Conservation (phyloP, 2,888 invertebrate species). For the Seladonia tumulorum region DNA sequence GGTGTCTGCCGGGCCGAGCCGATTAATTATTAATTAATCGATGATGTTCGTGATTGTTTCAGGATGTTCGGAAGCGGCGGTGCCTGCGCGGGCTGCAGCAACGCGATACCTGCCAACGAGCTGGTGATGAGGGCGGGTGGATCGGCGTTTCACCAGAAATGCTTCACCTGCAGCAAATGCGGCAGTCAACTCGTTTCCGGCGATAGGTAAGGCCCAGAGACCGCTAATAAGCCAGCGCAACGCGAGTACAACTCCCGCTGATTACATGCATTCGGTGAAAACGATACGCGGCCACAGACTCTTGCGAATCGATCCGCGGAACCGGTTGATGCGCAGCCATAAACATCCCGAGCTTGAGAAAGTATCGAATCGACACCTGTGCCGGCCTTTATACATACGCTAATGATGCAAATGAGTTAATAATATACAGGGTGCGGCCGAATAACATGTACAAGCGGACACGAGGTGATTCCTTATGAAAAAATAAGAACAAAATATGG, state of each 20-base stretch:
- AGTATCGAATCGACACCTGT: not conserved
- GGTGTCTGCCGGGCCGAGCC: not conserved
- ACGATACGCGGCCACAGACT: not conserved
- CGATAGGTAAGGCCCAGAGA: slow-evolving; percentile 88
- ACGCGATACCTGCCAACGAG: slow-evolving; percentile 96
- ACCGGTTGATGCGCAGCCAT: not conserved
- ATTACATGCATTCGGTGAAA: not conserved
- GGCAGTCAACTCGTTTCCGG: slow-evolving; percentile 94
- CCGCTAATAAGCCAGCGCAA: not conserved
- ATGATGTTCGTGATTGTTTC: slow-evolving; percentile 73
- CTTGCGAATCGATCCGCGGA: not conserved
- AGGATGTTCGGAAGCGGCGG: slow-evolving; percentile 97
- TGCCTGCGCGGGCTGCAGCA: slow-evolving; percentile 96
- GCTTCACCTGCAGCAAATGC: slow-evolving; percentile 98
- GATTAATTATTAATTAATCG: slow-evolving; percentile 23
- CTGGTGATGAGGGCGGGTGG: slow-evolving; percentile 95
- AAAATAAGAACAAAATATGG: too few relatives aligned
- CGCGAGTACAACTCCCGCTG: not conserved
- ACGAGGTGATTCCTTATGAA: too few relatives aligned
- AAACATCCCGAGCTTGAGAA: not conserved
- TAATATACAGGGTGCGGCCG: too few relatives aligned
- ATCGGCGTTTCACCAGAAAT: slow-evolving; percentile 96
- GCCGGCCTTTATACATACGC: too few relatives aligned
- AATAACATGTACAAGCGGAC: too few relatives aligned
- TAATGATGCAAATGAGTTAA: too few relatives aligned